A percentile compares a stretch with the other conserved stretches of the same genome.
phyloP scores from a whole-genome alignment of 2,113 vertebrate genomes.

The Lagenorhynchus albirostris region DNA sequence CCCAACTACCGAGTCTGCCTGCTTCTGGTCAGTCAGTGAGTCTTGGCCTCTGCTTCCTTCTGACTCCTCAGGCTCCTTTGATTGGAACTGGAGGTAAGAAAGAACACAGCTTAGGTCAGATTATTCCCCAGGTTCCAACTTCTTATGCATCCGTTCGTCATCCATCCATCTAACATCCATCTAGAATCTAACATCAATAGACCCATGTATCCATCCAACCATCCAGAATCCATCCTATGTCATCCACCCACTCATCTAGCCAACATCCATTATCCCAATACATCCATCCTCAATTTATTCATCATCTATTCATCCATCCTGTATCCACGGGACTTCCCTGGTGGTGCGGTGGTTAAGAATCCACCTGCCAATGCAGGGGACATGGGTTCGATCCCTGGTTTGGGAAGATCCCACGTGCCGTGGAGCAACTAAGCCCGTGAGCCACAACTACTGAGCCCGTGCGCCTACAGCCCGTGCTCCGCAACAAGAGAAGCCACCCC shows the following conservation, averaged over 20 bases:
- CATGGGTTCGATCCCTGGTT: too few species aligned
- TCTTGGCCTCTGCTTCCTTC: conserved; percentile 57
- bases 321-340: neutral
- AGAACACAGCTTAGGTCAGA: conserved; percentile 53
- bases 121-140: neutral
- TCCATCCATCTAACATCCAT: neutral
- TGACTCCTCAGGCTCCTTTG: neutral
- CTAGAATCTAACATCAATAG: neutral
- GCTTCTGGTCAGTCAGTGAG: conserved; percentile 64
- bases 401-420: too few species aligned
- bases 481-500: too few species aligned
- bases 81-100: conserved; percentile 67
- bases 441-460: too few species aligned
- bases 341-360: too few species aligned
- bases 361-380: too few species aligned
- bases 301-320: neutral
- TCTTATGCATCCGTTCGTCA: neutral
- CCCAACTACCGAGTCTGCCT: conserved; percentile 72
- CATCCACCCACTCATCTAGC: neutral
- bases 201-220: neutral
- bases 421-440: too few species aligned
- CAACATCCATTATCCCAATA: neutral
- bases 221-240: neutral
- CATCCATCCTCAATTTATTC: neutral
- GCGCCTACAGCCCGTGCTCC: too few species aligned